These are phyloP conservation scores for Rhorus exstirpatorius DNA, from an alignment of 2,888 invertebrate genomes.

Conservation along the genomic window DNA sequence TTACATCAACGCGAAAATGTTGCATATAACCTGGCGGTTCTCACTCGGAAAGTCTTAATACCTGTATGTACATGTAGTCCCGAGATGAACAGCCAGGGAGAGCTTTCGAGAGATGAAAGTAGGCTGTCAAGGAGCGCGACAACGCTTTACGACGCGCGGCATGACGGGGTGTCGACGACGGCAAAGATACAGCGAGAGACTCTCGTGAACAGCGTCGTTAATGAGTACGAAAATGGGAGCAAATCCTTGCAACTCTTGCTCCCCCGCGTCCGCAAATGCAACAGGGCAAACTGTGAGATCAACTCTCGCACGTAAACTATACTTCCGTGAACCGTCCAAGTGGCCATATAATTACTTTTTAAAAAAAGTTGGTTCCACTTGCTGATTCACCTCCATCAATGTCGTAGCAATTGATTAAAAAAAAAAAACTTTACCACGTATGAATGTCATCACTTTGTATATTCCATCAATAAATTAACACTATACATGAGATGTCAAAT, in stretches of 20 bases:
- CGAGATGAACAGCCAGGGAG: conserved; percentile 59
- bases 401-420: no score
- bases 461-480: no score
- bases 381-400: background rate
- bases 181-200: conserved; percentile 25
- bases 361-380: no score
- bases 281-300: conserved; percentile 47
- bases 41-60: conserved; percentile 41
- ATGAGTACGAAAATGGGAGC: conserved; percentile 72
- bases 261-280: conserved; percentile 27
- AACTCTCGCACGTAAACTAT: conserved; percentile 7
- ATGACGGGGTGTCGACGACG: conserved; percentile 44
- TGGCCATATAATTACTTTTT: conserved; percentile 16
- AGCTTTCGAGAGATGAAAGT: conserved; percentile 67
- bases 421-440: no score
- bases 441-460: no score
- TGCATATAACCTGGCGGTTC: conserved; percentile 60
- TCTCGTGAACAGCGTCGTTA: conserved; percentile 72
- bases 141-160: conserved; percentile 72
- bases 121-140: conserved; percentile 73
- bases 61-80: conserved; percentile 30
- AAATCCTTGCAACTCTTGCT: conserved; percentile 54
- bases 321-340: background rate
- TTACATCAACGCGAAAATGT: conserved; percentile 71
- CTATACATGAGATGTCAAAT: background rate